Conservation (phyloP, 2,888 invertebrate genomes). For the Mylabris sibirica region DNA sequence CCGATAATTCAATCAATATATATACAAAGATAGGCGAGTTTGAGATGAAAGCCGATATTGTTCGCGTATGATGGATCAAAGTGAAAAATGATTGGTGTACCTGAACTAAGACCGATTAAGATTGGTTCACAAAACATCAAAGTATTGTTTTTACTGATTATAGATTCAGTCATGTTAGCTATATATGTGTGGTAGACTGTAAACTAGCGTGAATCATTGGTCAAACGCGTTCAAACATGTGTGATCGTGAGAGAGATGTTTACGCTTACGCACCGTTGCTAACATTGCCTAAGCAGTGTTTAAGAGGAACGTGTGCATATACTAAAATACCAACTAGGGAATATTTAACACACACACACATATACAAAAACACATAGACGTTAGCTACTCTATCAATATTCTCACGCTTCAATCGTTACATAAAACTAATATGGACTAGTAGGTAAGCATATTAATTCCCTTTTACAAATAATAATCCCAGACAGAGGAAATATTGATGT, state of each 20-base stretch:
- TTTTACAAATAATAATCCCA: background rate
- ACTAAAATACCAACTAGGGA: conserved; percentile 20
- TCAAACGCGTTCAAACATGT: conserved; percentile 43
- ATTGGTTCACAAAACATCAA: conserved; percentile 47
- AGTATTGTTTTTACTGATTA: conserved; percentile 44
- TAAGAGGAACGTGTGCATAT: conserved; percentile 22
- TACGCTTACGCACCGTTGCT: conserved; percentile 39
- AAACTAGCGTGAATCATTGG: conserved; percentile 47
- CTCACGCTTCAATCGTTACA: conserved; percentile 21
- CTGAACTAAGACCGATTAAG: conserved; percentile 45
- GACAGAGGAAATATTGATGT: background rate
- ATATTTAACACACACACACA: background rate
- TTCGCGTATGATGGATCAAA: conserved; percentile 37
- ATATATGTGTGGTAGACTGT: conserved; percentile 29
- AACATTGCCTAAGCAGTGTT: conserved; percentile 9
- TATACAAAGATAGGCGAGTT: conserved; percentile 27
- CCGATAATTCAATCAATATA: conserved; percentile 26
- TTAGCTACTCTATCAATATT: background rate
- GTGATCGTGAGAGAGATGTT: conserved; percentile 23
- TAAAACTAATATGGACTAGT: background rate
- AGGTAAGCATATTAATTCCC: background rate
- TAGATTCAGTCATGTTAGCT: conserved; percentile 38
- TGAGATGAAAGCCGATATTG: conserved; percentile 33
- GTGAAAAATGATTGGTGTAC: conserved; percentile 29
- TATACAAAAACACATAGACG: background rate